Percentiles rank a stretch among this genome's conserved stretches.
These are phyloP conservation scores for Hydrozoanthus gracilis DNA, from an alignment of 92 coral and sea anemone species.

Conservation along the genomic window DNA sequence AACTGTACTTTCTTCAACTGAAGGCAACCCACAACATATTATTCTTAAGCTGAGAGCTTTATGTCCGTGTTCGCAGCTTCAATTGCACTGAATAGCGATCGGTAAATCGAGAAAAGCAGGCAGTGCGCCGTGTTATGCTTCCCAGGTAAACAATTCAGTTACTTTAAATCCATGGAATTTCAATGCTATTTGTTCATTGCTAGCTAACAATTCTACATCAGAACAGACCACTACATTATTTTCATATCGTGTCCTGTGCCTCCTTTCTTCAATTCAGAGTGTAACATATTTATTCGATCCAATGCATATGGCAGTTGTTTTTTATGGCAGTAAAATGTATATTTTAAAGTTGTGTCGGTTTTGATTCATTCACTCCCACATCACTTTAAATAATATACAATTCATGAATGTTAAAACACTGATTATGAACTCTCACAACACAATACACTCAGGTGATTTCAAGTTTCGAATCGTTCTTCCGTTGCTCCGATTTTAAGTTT, in stretches of 20 bases:
- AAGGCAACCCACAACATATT: slow-evolving; percentile 14
- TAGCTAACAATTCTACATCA: slow-evolving; percentile 16
- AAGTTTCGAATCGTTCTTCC: neutral
- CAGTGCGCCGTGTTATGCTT: slow-evolving; percentile 33
- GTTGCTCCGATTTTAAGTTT: slow-evolving; percentile 11
- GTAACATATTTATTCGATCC: slow-evolving; percentile 18
- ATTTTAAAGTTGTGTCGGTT: slow-evolving; percentile 12
- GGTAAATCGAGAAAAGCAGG: neutral
- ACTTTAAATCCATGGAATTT: neutral
- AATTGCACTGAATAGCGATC: slow-evolving; percentile 11
- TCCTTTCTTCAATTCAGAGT: slow-evolving; percentile 16
- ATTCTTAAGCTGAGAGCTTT: slow-evolving; percentile 4
- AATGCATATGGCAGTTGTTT: slow-evolving; percentile 13
- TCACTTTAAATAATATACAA: neutral
- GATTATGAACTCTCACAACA: slow-evolving; percentile 14
- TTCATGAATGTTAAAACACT: neutral
- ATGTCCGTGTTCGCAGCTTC: neutral
- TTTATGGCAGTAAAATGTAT: neutral
- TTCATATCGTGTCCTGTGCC: slow-evolving; percentile 20
- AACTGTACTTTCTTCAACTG: slow-evolving; percentile 3
- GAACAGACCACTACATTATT: slow-evolving; percentile 32
- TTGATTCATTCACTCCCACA: neutral
- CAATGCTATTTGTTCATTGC: slow-evolving; percentile 17
- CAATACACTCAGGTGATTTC: neutral
- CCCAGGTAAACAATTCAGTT: slow-evolving; percentile 9